Evolutionary conservation across 2,113 vertebrate genomes (phyloP).

Genomic region (Solea senegalensis): DNA sequence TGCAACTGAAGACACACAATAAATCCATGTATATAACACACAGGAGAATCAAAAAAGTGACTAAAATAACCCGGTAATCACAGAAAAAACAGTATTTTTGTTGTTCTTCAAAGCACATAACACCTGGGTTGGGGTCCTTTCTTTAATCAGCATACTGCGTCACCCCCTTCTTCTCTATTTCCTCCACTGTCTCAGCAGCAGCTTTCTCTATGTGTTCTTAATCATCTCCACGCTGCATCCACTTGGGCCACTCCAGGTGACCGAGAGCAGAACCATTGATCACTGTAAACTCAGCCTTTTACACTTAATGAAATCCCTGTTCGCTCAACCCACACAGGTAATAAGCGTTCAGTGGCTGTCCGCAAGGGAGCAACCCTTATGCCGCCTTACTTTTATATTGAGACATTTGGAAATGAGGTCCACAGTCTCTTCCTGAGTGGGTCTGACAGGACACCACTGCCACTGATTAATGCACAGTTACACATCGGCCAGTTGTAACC

Average conservation of each 20-base stretch:
- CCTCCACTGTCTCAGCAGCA: conserved; percentile 35
- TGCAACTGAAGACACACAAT: too few species aligned
- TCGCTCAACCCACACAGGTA: conserved; percentile 21
- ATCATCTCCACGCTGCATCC: conserved; percentile 39
- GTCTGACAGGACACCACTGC: too few species aligned
- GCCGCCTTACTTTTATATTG: too few species aligned
- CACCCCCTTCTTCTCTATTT: conserved; percentile 27
- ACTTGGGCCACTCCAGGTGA: conserved; percentile 41
- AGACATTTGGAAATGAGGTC: too few species aligned
- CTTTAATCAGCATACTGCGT: conserved; percentile 37
- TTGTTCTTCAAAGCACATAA: too few species aligned
- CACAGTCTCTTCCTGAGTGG: too few species aligned
- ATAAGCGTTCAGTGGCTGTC: neutral
- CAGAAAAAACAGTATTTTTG: neutral
- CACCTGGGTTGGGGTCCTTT: neutral
- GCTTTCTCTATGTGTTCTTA: conserved; percentile 26
- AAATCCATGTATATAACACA: too few species aligned
- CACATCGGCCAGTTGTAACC: too few species aligned
- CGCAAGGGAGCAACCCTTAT: neutral
- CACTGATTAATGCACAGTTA: too few species aligned
- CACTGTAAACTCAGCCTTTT: conserved; percentile 55
- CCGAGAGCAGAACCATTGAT: conserved; percentile 49
- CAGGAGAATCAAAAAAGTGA: too few species aligned
- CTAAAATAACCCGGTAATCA: neutral
- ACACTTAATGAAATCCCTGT: conserved; percentile 53